Percentiles rank a stretch among this genome's conserved stretches.
These are phyloP conservation scores for Oncorhynchus tshawytscha DNA, from an alignment of 2,113 vertebrate species.

Conservation along the genomic window DNA sequence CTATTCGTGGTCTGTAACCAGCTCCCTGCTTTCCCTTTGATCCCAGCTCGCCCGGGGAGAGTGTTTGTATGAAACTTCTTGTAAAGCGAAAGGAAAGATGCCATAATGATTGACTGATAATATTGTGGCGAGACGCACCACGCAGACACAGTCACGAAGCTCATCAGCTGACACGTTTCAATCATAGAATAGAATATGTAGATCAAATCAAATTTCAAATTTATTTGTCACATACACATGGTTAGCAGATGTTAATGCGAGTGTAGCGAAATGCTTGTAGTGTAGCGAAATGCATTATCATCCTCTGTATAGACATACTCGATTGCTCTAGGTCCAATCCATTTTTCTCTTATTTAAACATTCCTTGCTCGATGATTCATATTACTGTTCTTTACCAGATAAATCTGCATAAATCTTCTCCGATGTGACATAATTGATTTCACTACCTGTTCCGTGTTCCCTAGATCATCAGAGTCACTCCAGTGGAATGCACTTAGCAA, in stretches of 20 bases:
- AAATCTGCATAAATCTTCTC: neutral
- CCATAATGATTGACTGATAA: too few species aligned
- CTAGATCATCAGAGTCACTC: neutral
- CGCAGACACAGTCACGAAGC: too few species aligned
- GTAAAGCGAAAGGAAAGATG: too few species aligned
- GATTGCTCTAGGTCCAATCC: neutral
- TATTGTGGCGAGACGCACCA: too few species aligned
- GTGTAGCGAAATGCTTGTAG: too few species aligned
- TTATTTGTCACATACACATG: too few species aligned
- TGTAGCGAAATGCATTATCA: neutral
- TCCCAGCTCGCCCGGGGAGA: too few species aligned
- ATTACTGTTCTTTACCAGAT: neutral
- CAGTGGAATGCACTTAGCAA: constrained; percentile 19
- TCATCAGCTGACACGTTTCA: neutral
- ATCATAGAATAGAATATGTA: neutral
- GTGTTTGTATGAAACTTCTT: too few species aligned
- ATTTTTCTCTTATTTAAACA: neutral
- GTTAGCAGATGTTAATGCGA: too few species aligned
- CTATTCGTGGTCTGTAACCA: too few species aligned
- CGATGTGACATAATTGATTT: neutral
- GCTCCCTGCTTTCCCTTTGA: too few species aligned
- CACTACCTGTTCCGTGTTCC: neutral
- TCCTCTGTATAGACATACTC: neutral
- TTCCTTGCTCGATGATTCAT: neutral
- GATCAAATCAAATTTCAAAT: neutral